phyloP scores from a whole-genome alignment of 2,888 invertebrate genomes.

The Opisthograptis luteolata region DNA sequence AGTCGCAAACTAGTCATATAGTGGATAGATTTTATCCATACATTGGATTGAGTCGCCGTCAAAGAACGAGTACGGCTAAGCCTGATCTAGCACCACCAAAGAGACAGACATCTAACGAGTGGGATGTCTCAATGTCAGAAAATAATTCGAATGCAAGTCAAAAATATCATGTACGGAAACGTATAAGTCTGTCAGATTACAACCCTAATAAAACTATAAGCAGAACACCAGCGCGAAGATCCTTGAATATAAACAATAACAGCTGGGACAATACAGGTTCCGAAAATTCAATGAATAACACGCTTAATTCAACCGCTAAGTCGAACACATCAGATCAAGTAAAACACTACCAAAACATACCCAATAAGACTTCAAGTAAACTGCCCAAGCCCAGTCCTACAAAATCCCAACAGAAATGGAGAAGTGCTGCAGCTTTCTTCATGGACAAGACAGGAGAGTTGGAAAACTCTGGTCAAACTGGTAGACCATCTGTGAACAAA shows the following conservation, averaged over 20 bases:
- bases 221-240: slow-evolving; percentile 64
- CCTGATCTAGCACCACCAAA: slow-evolving; percentile 54
- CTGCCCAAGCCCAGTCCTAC: slow-evolving; percentile 54
- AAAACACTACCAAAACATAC: slow-evolving; percentile 58
- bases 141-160: slow-evolving; percentile 60
- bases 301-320: slow-evolving; percentile 56
- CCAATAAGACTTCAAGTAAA: slow-evolving; percentile 47
- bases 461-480: slow-evolving; percentile 76
- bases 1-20: slow-evolving; percentile 69
- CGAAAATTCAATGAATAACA: slow-evolving; percentile 62
- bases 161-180: slow-evolving; percentile 66
- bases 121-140: slow-evolving; percentile 63
- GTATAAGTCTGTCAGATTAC: slow-evolving; percentile 65
- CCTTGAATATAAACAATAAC: slow-evolving; percentile 63
- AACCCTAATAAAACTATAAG: slow-evolving; percentile 65
- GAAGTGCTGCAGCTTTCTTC: slow-evolving; percentile 82
- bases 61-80: slow-evolving; percentile 67
- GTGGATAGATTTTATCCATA: slow-evolving; percentile 81
- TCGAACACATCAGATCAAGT: slow-evolving; percentile 53
- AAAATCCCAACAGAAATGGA: slow-evolving; percentile 74
- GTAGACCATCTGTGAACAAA: slow-evolving; percentile 89
- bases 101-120: slow-evolving; percentile 51
- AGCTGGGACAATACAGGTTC: slow-evolving; percentile 62
- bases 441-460: slow-evolving; percentile 78
- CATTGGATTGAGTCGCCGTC: slow-evolving; percentile 75